Percentiles rank a stretch among this genome's conserved stretches.
These are phyloP conservation scores for Xiphias gladius DNA, from an alignment of 2,113 vertebrate genomes.

Conservation along the genomic window DNA sequence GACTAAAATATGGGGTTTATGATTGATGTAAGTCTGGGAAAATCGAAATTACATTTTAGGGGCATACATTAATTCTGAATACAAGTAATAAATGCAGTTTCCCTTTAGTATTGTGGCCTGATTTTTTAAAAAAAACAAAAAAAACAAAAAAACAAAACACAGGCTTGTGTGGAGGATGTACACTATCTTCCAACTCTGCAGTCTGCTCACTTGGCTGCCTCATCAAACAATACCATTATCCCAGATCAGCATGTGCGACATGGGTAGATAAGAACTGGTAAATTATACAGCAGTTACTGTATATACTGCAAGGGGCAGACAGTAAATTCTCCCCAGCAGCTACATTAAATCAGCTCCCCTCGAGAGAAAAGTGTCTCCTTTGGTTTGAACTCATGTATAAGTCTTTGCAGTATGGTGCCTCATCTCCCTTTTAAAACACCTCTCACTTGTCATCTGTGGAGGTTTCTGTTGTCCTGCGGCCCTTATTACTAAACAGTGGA, in stretches of 20 bases:
- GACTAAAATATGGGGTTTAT: not conserved
- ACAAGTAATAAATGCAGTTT: slow-evolving; percentile 2
- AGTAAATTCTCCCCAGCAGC: slow-evolving; percentile 59
- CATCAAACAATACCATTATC: slow-evolving; percentile 73
- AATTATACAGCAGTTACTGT: slow-evolving; percentile 67
- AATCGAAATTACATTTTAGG: not conserved
- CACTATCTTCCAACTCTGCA: slow-evolving; percentile 54
- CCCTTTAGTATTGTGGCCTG: not conserved
- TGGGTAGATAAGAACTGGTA: slow-evolving; percentile 63
- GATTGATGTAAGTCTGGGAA: slow-evolving; percentile 22
- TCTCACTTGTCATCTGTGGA: slow-evolving; percentile 63
- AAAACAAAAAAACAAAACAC: slow-evolving; percentile 4
- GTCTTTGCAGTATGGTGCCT: slow-evolving; percentile 55
- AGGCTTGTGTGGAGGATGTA: slow-evolving; percentile 42
- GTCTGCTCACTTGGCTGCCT: slow-evolving; percentile 57
- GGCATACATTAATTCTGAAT: not conserved
- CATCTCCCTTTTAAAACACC: slow-evolving; percentile 72
- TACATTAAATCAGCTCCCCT: slow-evolving; percentile 66
- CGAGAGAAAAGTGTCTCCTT: slow-evolving; percentile 59
- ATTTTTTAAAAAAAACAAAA: no score
- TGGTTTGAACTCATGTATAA: slow-evolving; percentile 59
- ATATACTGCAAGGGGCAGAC: slow-evolving; percentile 47
- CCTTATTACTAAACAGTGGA: slow-evolving; percentile 62
- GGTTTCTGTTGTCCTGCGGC: slow-evolving; percentile 63
- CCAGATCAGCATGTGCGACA: slow-evolving; percentile 63